A percentile compares a stretch with the other conserved stretches of the same genome.
Conservation (phyloP, 1,140 invertebrate species). For the Drosophila varians region DNA sequence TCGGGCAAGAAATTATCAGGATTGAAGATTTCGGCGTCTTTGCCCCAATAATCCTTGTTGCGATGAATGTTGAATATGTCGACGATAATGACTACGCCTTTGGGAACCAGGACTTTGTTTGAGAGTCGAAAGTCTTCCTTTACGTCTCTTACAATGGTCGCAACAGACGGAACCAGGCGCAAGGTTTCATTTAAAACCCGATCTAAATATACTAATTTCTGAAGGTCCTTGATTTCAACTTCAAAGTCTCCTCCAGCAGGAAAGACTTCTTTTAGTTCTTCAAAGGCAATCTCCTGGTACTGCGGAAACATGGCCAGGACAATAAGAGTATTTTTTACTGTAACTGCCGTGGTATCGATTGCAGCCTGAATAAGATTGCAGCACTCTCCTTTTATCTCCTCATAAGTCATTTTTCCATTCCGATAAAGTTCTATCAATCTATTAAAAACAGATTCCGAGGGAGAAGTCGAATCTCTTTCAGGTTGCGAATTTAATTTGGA, state of each 20-base stretch:
- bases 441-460: constrained; percentile 20
- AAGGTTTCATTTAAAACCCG: constrained; percentile 87
- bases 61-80: constrained; percentile 59
- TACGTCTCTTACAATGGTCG: constrained; percentile 29
- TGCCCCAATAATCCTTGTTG: constrained; percentile 49
- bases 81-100: constrained; percentile 39
- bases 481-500: background rate
- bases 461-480: background rate
- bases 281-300: constrained; percentile 85
- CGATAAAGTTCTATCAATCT: constrained; percentile 33
- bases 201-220: constrained; percentile 87
- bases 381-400: constrained; percentile 54
- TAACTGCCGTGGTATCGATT: constrained; percentile 61
- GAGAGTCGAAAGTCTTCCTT: constrained; percentile 39
- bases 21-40: constrained; percentile 57
- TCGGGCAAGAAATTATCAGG: constrained; percentile 67
- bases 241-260: constrained; percentile 81
- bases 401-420: constrained; percentile 27
- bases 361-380: constrained; percentile 49
- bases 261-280: constrained; percentile 86
- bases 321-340: constrained; percentile 36
- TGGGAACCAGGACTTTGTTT: constrained; percentile 40
- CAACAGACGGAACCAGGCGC: constrained; percentile 77
- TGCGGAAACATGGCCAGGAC: constrained; percentile 67
- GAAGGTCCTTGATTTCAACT: constrained; percentile 84